Evolutionary conservation across 2,888 invertebrate species (phyloP).

Genomic region (Diarsia dahlii): DNA sequence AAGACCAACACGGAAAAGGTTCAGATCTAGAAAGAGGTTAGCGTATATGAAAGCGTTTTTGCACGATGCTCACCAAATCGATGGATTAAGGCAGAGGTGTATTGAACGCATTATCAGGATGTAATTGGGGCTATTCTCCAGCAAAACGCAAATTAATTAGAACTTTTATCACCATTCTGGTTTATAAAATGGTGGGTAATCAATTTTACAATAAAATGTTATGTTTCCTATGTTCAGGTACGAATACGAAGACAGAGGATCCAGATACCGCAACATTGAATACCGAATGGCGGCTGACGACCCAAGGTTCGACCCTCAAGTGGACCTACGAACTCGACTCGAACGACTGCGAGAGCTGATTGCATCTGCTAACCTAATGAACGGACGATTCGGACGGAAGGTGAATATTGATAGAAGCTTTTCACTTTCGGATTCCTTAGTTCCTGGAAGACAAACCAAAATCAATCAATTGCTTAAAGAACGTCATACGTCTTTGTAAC

Average conservation of each 20-base stretch:
- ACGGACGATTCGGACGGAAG: constrained; percentile 94
- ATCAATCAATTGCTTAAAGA: neutral
- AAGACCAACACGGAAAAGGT: constrained; percentile 87
- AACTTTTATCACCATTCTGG: neutral
- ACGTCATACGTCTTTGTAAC: neutral
- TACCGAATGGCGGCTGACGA: constrained; percentile 89
- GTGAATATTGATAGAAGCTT: constrained; percentile 80
- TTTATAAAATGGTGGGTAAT: neutral
- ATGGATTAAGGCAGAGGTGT: constrained; percentile 45
- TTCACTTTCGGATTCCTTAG: neutral
- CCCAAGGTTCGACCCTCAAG: constrained; percentile 89
- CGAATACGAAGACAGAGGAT: constrained; percentile 82
- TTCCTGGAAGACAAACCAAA: neutral
- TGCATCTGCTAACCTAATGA: constrained; percentile 94
- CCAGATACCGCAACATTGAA: constrained; percentile 85
- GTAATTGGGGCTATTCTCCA: neutral
- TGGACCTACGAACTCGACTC: constrained; percentile 86
- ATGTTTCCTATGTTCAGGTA: constrained; percentile 70
- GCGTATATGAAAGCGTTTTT: constrained; percentile 52
- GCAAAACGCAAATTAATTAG: constrained; percentile 40
- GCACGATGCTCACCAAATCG: constrained; percentile 49
- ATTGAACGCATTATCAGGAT: constrained; percentile 42
- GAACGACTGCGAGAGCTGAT: constrained; percentile 88
- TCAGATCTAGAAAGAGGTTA: constrained; percentile 85
- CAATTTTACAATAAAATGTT: neutral